Evolutionary conservation across 1,140 invertebrate genomes (phyloP).

Genomic region (Trichonephila clavipes): DNA sequence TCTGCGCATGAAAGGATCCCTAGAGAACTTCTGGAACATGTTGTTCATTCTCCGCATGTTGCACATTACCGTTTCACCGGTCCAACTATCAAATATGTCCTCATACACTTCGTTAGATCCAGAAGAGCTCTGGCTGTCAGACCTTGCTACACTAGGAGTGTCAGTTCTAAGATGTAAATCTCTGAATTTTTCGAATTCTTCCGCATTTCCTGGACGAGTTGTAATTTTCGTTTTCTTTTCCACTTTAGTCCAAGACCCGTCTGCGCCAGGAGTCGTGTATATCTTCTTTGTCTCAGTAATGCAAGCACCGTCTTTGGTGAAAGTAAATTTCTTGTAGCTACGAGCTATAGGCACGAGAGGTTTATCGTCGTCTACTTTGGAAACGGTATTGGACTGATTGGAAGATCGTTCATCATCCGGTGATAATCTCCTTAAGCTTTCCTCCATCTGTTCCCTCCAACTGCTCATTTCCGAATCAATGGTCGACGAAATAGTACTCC

Average conservation of each 20-base stretch:
- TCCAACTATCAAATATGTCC: slow-evolving; percentile 79
- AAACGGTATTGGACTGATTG: slow-evolving; percentile 35
- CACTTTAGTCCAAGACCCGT: slow-evolving; percentile 78
- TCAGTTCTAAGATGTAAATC: slow-evolving; percentile 63
- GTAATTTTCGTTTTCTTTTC: slow-evolving; percentile 79
- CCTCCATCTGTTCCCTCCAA: slow-evolving; percentile 75
- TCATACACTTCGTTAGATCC: slow-evolving; percentile 79
- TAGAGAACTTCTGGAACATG: slow-evolving; percentile 67
- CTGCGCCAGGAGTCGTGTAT: slow-evolving; percentile 77
- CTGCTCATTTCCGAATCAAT: slow-evolving; percentile 73
- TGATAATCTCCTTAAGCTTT: slow-evolving; percentile 72
- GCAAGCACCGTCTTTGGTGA: slow-evolving; percentile 79
- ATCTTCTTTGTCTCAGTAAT: slow-evolving; percentile 79
- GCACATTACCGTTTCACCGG: slow-evolving; percentile 78
- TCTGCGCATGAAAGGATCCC: slow-evolving; percentile 58
- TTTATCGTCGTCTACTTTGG: slow-evolving; percentile 66
- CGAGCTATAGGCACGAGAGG: slow-evolving; percentile 77
- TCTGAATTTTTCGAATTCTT: slow-evolving; percentile 73
- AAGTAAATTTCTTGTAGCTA: slow-evolving; percentile 79
- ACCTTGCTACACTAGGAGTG: slow-evolving; percentile 55
- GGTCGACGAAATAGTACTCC: slow-evolving; percentile 69
- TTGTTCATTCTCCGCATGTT: slow-evolving; percentile 77
- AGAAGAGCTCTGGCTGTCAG: slow-evolving; percentile 78
- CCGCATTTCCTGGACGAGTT: slow-evolving; percentile 54
- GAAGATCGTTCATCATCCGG: slow-evolving; percentile 66